Evolutionary conservation across 2,113 vertebrate species (phyloP).

Genomic region (Falco punctatus): DNA sequence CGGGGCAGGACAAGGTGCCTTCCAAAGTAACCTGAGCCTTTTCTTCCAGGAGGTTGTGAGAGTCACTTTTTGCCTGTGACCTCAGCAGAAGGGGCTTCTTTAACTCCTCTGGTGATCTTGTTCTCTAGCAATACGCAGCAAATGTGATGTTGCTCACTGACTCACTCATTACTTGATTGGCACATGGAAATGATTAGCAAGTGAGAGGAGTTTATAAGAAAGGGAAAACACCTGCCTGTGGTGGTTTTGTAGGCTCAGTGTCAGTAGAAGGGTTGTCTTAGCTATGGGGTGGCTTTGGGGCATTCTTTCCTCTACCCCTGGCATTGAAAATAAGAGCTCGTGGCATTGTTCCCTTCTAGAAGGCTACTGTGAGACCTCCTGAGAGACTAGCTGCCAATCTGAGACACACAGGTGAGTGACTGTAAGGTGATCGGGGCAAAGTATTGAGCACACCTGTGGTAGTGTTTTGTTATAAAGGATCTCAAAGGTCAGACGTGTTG

Average conservation of each 20-base stretch:
- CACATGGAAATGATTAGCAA: background rate
- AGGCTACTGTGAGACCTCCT: background rate
- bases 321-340: background rate
- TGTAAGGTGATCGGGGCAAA: background rate
- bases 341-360: background rate
- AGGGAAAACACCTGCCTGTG: background rate
- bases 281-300: background rate
- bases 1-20: background rate
- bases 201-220: background rate
- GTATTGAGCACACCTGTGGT: background rate
- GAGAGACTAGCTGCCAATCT: background rate
- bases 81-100: background rate
- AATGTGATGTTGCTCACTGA: background rate
- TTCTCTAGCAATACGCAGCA: background rate
- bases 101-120: background rate
- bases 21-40: background rate
- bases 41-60: background rate
- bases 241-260: background rate
- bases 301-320: background rate
- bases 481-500: accelerated
- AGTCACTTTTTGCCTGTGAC: background rate
- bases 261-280: background rate
- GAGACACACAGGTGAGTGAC: background rate
- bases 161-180: background rate
- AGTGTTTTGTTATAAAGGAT: background rate